These are phyloP conservation scores for Rotaria macrura DNA, from an alignment of 2,888 invertebrate species.

Conservation along the genomic window DNA sequence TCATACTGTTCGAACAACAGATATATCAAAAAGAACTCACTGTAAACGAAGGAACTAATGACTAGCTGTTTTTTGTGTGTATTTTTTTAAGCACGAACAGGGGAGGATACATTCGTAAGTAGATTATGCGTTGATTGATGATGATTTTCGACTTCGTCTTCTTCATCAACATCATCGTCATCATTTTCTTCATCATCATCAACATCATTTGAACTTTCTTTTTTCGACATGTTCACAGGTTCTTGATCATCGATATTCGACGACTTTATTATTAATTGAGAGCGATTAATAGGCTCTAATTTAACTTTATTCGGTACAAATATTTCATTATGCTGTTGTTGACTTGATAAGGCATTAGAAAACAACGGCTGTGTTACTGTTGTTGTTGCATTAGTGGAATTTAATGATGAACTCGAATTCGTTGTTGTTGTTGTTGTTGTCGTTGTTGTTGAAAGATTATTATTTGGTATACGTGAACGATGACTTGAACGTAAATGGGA, in stretches of 20 bases:
- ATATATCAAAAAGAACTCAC: not conserved
- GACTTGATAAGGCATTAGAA: not conserved
- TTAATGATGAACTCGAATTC: not conserved
- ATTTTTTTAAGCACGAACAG: not conserved
- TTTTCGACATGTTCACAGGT: not conserved
- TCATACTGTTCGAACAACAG: not conserved
- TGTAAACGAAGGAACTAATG: not conserved
- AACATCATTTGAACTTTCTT: not conserved
- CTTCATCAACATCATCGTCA: not conserved
- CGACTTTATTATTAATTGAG: not conserved
- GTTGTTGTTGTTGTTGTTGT: not conserved
- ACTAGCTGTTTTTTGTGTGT: not conserved
- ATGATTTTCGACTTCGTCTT: not conserved
- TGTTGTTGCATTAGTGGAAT: not conserved
- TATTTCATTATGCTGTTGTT: constrained; percentile 10
- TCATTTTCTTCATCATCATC: not conserved
- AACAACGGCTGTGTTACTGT: constrained; percentile 10
- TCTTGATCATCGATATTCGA: not conserved
- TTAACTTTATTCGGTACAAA: constrained; percentile 20
- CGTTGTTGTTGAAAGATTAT: not conserved
- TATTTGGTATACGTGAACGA: not conserved
- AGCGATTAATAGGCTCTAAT: constrained; percentile 14
- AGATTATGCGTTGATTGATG: constrained; percentile 9
- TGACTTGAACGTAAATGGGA: constrained; percentile 21
- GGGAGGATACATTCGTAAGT: not conserved